Evolutionary conservation across 2,888 invertebrate genomes (phyloP).

Genomic region (Volucella bombylans): DNA sequence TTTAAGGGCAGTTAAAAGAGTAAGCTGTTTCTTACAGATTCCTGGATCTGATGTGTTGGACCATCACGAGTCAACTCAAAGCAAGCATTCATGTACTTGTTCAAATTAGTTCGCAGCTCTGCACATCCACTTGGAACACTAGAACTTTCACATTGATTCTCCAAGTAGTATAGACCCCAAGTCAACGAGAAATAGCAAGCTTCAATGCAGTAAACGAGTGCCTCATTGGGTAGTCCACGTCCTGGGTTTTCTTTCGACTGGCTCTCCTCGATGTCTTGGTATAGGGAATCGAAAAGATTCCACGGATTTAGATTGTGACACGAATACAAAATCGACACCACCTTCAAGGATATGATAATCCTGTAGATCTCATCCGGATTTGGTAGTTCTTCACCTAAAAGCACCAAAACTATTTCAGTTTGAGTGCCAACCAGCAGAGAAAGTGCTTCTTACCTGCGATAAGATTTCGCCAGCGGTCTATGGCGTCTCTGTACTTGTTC

Average conservation of each 20-base stretch:
- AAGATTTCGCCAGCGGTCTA: constrained; percentile 91
- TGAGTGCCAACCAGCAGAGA: background rate
- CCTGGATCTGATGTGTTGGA: constrained; percentile 87
- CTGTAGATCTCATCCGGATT: constrained; percentile 98
- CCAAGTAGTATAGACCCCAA: constrained; percentile 94
- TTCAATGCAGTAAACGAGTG: constrained; percentile 90
- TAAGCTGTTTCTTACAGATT: constrained; percentile 85
- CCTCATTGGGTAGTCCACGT: constrained; percentile 84
- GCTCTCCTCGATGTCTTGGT: constrained; percentile 87
- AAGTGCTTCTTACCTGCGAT: constrained; percentile 84
- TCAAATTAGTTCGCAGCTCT: constrained; percentile 87
- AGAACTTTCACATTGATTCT: constrained; percentile 87
- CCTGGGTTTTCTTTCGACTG: constrained; percentile 82
- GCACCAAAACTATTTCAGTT: constrained; percentile 23
- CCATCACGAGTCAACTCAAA: constrained; percentile 87
- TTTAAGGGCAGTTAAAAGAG: background rate
- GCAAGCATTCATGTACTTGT: constrained; percentile 89
- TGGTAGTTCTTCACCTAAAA: constrained; percentile 90
- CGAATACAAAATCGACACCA: constrained; percentile 96
- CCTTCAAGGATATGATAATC: constrained; percentile 94
- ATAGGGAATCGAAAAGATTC: constrained; percentile 95
- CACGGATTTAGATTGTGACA: constrained; percentile 97
- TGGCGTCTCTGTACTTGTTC: constrained; percentile 92
- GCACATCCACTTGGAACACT: constrained; percentile 84
- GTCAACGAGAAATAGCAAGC: constrained; percentile 93